Percentiles rank a stretch among this genome's conserved stretches.
Conservation (phyloP, 2,888 invertebrate genomes). For the Cotesia congregata region DNA sequence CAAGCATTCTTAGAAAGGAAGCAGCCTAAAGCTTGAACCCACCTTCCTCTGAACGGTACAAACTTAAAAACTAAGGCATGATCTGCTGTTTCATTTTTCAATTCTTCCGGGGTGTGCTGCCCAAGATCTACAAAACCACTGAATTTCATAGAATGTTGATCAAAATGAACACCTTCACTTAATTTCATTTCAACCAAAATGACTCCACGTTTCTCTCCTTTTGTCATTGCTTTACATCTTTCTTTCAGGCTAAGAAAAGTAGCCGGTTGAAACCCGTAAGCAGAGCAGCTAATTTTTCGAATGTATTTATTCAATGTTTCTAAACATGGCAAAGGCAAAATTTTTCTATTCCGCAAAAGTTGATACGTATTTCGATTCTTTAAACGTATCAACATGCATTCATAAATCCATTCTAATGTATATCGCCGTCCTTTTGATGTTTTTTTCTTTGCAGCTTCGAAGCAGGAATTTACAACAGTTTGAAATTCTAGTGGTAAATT, state of each 20-base stretch:
- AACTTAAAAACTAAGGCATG: conserved; percentile 55
- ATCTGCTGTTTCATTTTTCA: conserved; percentile 47
- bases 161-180: conserved; percentile 41
- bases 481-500: too few relatives aligned
- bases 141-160: conserved; percentile 39
- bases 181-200: conserved; percentile 49
- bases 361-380: too few relatives aligned
- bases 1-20: conserved; percentile 48
- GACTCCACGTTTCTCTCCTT: conserved; percentile 37
- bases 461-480: too few relatives aligned
- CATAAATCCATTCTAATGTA: too few relatives aligned
- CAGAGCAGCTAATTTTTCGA: conserved; percentile 35
- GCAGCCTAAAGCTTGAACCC: conserved; percentile 50
- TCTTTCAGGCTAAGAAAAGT: conserved; percentile 32
- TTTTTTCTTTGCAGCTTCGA: too few relatives aligned
- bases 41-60: conserved; percentile 48
- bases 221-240: conserved; percentile 30
- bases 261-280: conserved; percentile 46
- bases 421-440: too few relatives aligned
- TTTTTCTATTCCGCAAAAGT: too few relatives aligned
- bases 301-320: conserved; percentile 42
- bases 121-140: conserved; percentile 49
- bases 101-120: conserved; percentile 44
- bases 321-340: conserved; percentile 15
- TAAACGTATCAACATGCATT: too few relatives aligned